Percentiles rank a stretch among this genome's conserved stretches.
phyloP scores from a whole-genome alignment of 2,888 invertebrate species.

The Luperina nickerlii region DNA sequence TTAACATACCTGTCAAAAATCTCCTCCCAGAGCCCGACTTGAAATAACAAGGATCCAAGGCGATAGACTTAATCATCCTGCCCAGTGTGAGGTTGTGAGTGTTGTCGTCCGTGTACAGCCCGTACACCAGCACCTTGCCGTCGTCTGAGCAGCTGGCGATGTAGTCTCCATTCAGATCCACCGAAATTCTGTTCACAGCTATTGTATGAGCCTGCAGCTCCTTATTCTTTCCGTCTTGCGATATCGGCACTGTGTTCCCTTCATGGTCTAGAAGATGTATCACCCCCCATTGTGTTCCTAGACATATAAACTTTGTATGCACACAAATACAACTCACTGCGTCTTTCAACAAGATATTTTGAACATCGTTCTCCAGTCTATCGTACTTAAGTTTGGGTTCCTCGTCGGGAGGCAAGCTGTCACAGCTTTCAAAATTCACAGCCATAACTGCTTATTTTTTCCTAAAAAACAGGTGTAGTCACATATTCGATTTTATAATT shows the following conservation, averaged over 20 bases:
- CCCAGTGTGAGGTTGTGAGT: slow-evolving; percentile 95
- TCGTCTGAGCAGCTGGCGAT: slow-evolving; percentile 98
- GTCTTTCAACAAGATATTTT: slow-evolving; percentile 95
- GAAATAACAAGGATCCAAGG: slow-evolving; percentile 95
- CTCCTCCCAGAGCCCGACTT: slow-evolving; percentile 94
- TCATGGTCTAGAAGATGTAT: slow-evolving; percentile 97
- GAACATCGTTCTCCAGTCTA: slow-evolving; percentile 96
- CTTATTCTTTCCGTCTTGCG: slow-evolving; percentile 91
- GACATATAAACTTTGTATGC: slow-evolving; percentile 97
- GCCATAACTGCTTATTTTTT: slow-evolving; percentile 75
- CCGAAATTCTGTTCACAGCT: slow-evolving; percentile 98
- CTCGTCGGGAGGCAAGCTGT: slow-evolving; percentile 86
- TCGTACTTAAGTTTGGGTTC: slow-evolving; percentile 98
- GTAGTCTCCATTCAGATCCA: slow-evolving; percentile 98
- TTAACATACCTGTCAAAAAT: slow-evolving; percentile 92
- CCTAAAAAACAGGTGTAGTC: slow-evolving; percentile 32
- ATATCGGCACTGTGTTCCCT: slow-evolving; percentile 93
- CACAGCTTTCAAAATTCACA: slow-evolving; percentile 85
- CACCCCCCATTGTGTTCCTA: slow-evolving; percentile 97
- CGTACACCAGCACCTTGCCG: slow-evolving; percentile 96
- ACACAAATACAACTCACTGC: slow-evolving; percentile 97
- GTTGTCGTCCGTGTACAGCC: slow-evolving; percentile 95
- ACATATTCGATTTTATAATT: slow-evolving; percentile 51
- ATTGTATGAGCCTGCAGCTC: slow-evolving; percentile 95
- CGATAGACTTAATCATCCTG: slow-evolving; percentile 95